Conservation (phyloP, 2,113 vertebrate genomes). For the Cyprinus carpio region DNA sequence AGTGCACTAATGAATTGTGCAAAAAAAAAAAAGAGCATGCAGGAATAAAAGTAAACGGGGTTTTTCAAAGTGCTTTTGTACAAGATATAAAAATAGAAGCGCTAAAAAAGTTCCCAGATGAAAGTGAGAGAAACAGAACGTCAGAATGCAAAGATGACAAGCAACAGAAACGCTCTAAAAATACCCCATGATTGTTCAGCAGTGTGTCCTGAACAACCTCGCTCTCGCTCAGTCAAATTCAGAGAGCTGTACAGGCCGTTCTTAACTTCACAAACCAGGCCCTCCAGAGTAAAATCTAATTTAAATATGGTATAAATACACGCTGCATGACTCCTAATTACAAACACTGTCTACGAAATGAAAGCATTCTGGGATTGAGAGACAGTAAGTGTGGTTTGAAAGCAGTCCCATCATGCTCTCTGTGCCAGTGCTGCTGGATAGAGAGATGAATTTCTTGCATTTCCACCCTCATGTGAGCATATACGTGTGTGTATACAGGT, state of each 20-base stretch:
- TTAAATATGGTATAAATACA: not conserved
- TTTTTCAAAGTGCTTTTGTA: not conserved
- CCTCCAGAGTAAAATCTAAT: not conserved
- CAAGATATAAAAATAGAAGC: not conserved
- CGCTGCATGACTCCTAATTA: not conserved
- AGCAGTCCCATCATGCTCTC: conserved; percentile 3
- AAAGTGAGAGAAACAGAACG: conserved; percentile 1
- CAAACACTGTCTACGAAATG: conserved; percentile 2
- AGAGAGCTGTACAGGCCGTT: conserved; percentile 18
- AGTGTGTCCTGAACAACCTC: conserved; percentile 21
- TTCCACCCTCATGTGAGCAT: not conserved
- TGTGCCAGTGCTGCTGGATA: conserved; percentile 24
- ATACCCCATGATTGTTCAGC: conserved; percentile 45
- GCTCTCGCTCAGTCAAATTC: conserved; percentile 15
- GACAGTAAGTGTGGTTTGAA: not conserved
- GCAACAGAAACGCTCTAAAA: conserved; percentile 50
- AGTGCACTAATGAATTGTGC: not conserved
- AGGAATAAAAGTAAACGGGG: not conserved
- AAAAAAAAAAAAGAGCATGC: not conserved
- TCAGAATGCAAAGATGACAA: conserved; percentile 38
- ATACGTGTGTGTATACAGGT: not conserved
- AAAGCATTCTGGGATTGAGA: not conserved
- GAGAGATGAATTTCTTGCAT: not conserved
- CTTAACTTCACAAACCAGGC: not conserved
- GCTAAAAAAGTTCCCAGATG: not conserved